Conservation (phyloP, 2,888 invertebrate genomes). For the Nephrocerus scutellatus region DNA sequence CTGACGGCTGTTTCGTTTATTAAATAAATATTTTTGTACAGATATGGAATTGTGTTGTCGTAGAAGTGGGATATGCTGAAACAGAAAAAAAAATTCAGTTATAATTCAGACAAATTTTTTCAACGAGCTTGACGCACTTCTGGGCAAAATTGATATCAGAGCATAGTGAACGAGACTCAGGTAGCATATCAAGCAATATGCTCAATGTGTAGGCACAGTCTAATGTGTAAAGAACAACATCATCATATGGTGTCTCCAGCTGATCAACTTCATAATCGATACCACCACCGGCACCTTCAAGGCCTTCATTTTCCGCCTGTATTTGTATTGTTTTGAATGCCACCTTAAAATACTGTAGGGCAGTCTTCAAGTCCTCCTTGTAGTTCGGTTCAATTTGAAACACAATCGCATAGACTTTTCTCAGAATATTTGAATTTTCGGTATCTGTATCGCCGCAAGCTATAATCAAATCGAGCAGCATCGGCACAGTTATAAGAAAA, state of each 20-base stretch:
- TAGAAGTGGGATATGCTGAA: constrained; percentile 70
- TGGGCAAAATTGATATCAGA: constrained; percentile 54
- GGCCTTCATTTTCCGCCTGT: constrained; percentile 42
- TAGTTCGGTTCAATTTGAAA: constrained; percentile 56
- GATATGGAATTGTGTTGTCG: constrained; percentile 62
- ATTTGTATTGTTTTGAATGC: constrained; percentile 43
- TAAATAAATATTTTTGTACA: constrained; percentile 58
- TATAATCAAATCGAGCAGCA: constrained; percentile 69
- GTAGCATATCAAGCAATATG: constrained; percentile 62
- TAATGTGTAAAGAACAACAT: constrained; percentile 60
- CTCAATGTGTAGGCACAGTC: constrained; percentile 65
- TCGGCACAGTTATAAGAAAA: constrained; percentile 75
- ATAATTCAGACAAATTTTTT: neutral
- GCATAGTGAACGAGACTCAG: constrained; percentile 52
- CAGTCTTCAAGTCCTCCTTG: constrained; percentile 53
- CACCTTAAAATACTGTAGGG: constrained; percentile 52
- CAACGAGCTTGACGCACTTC: constrained; percentile 41
- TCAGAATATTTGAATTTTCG: constrained; percentile 54
- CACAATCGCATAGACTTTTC: constrained; percentile 58
- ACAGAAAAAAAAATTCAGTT: constrained; percentile 20
- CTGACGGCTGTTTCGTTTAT: constrained; percentile 36
- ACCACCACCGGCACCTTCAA: constrained; percentile 36
- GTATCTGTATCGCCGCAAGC: constrained; percentile 64
- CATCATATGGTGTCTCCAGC: constrained; percentile 51
- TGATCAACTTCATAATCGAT: constrained; percentile 26